Evolutionary conservation across 2,888 invertebrate species (phyloP), one percentile per base, ranked within the genome.

Genomic region (Rotaria macrura): DNA sequence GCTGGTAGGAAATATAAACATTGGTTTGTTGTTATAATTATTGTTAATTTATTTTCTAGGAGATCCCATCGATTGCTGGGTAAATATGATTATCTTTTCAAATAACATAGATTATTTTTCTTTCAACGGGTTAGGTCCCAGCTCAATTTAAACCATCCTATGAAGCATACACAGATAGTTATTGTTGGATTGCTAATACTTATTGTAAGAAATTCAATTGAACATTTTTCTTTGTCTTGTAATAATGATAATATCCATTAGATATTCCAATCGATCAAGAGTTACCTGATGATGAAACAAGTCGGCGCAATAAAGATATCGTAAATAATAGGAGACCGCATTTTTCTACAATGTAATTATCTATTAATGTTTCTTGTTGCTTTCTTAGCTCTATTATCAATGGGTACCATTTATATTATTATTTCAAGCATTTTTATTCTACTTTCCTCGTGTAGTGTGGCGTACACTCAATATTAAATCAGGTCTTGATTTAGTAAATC

Each of bases 371-470:
- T 43, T 38, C n/a, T 79, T 12, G 7, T 79, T n/a, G 25, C 3
- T 79, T 23, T 7, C 10, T n/a, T 43, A 79, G 79, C 79, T 79
- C 38, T 86, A 86, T 38, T 86, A 86, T 55, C 86, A 86, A 83
- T 86, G 86, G 86, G 86, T 86, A 7, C 86, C 86, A 17, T 86
- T 86, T 38, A 84, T 86, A 17, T 72, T 86, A n/a, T 84, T 86
- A 49, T 86, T 86, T 85, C 86, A 86, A 85, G 86, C 86, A n/a
- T 84, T 86, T 47, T 49, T 86, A 57, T 86, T 84, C 79, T 86
- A 86, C 25, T 84, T 86, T 52, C 86, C 86, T 25, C 84, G 86
- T 12, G 84, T 86, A 38, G 84, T 86, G 20, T 86, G 86, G 86
- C 86, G 86, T n/a, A 86, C 86, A 49, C 34, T 86, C 9, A 86